Evolutionary conservation across 2,797 vertebrate genomes (phyloP), one percentile per base, ranked within the genome.

Genomic region (Cossypha caffra): DNA sequence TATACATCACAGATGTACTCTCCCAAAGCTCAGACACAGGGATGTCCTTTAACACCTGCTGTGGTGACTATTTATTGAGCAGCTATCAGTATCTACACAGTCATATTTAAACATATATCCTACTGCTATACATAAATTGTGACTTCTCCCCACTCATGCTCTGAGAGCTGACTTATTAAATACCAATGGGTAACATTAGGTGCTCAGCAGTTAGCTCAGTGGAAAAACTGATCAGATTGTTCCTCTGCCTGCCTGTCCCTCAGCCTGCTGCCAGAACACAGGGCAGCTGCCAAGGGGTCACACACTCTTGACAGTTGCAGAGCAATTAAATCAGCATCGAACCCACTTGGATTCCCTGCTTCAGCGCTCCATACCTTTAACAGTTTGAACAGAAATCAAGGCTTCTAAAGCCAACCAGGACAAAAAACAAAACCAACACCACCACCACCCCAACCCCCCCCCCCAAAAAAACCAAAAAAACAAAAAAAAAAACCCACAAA

Each of bases 161-260:
- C 55, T 31, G 33, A 62, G 48, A 90, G 28, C 12, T 66, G 15
- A 54, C 38, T 75, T 50, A 72, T 62, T 85, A 88, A 82, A 47
- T 29, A 28, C 15, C 31, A 58, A 33, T 4, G 47, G 37, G 33
- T 38, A 79, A 69, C 38, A 24, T 29, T 19, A 66, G 63, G 63
- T 79, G 81, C 28, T 78, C 3, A 1, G 64, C 26, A 71, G 61
- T 67, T 40, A 92, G 52, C 54, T 93, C 74, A 89, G 71, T 67
- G 87, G 87, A 86, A 95, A 95, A 93, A 72, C 14, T 21, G 35
- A 81, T 35, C 16, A 28, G 42, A 40, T 29, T 81, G 24, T 74
- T 88, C 66, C 84, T 78, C 38, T 79, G 62, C 45, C 78, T 64
- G 35, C 45, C 45, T 38, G n/a, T 86, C 58, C 51, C 13, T 42